Percentiles rank a stretch among this genome's conserved stretches.
These are phyloP conservation scores for Epirrhoe alternata DNA, from an alignment of 2,888 invertebrate genomes.

Conservation along the genomic window DNA sequence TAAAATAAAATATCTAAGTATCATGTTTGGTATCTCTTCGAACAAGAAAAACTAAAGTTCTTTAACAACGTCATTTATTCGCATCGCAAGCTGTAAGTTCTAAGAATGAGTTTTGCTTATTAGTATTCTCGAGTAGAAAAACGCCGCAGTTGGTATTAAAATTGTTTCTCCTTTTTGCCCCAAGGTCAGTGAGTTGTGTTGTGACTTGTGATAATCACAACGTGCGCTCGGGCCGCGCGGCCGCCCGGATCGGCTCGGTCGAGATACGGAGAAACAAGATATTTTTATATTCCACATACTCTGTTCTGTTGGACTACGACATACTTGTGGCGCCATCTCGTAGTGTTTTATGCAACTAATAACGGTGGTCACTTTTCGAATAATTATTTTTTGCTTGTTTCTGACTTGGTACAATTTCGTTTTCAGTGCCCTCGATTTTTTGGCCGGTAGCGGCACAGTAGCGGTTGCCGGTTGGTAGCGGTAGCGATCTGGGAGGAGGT, in stretches of 20 bases:
- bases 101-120: slow-evolving; percentile 62
- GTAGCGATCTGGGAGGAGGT: too few species aligned
- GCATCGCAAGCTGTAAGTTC: slow-evolving; percentile 44
- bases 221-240: slow-evolving; percentile 49
- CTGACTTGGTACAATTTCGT: slow-evolving; percentile 2
- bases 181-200: slow-evolving; percentile 82
- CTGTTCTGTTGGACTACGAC: slow-evolving; percentile 7
- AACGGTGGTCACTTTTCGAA: background rate
- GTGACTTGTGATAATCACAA: slow-evolving; percentile 71
- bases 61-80: slow-evolving; percentile 38
- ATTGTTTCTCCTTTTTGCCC: slow-evolving; percentile 78
- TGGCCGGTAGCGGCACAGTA: background rate
- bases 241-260: slow-evolving; percentile 33
- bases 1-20: background rate
- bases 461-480: too few species aligned
- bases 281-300: slow-evolving; percentile 61
- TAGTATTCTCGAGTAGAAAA: slow-evolving; percentile 70
- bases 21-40: background rate
- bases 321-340: slow-evolving; percentile 66
- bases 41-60: slow-evolving; percentile 25
- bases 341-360: slow-evolving; percentile 40
- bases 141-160: slow-evolving; percentile 70
- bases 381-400: background rate
- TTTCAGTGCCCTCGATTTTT: slow-evolving; percentile 1
- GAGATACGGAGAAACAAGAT: slow-evolving; percentile 68